These are phyloP conservation scores for Protodeltote pygarga DNA, from an alignment of 2,888 invertebrate species.

Conservation along the genomic window DNA sequence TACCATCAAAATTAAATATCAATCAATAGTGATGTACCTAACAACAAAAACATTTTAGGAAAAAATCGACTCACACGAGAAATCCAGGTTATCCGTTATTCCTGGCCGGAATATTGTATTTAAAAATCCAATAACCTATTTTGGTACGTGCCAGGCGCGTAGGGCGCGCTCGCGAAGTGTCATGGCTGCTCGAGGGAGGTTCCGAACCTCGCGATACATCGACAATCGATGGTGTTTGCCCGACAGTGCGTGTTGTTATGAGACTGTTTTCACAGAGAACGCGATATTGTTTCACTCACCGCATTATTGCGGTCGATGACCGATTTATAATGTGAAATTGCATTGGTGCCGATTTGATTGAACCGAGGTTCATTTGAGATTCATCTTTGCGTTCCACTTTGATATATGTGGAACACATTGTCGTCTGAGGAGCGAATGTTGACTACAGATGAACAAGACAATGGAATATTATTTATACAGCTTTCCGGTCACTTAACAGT, in stretches of 20 bases:
- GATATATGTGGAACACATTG: not conserved
- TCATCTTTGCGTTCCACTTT: not conserved
- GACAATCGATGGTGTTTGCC: slow-evolving; percentile 44
- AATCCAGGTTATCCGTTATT: slow-evolving; percentile 21
- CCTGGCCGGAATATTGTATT: slow-evolving; percentile 32
- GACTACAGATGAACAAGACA: too few relatives aligned
- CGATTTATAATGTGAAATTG: slow-evolving; percentile 21
- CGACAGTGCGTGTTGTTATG: slow-evolving; percentile 22
- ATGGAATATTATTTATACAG: too few relatives aligned
- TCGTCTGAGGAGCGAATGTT: too few relatives aligned
- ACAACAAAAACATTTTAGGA: not conserved
- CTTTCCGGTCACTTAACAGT: too few relatives aligned
- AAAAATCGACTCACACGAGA: slow-evolving; percentile 36
- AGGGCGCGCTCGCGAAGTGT: slow-evolving; percentile 59
- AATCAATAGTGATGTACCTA: slow-evolving; percentile 14
- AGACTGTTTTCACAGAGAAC: slow-evolving; percentile 29
- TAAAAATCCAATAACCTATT: slow-evolving; percentile 53
- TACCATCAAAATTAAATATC: slow-evolving; percentile 3
- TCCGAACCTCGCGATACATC: slow-evolving; percentile 39
- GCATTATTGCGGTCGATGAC: slow-evolving; percentile 30
- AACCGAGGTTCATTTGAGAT: not conserved
- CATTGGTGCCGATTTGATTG: slow-evolving; percentile 1
- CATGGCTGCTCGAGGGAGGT: slow-evolving; percentile 57
- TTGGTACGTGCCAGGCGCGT: slow-evolving; percentile 56
- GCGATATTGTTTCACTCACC: slow-evolving; percentile 20